Base-by-base conservation (phyloP, 2,888 invertebrate genomes). In the Drosophila atripex region DNA sequence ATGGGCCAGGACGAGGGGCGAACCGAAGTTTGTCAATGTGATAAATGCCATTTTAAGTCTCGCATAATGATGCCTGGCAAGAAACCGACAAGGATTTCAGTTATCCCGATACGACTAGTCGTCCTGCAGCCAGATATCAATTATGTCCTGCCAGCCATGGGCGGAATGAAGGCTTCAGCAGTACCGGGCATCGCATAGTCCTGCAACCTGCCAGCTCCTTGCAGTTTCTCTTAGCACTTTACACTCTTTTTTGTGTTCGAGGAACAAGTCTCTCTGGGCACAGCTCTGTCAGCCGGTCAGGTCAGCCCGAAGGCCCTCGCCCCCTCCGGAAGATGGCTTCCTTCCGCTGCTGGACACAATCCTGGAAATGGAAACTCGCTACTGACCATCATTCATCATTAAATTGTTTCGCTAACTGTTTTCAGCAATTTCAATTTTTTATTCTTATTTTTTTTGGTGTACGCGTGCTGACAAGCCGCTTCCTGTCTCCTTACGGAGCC, bases 11-110 rank as follows among this genome's bases (percentile, higher is more conserved):
- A 25, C 9, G 16, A 39, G 23, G 6, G 53, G 4, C 18, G 30
- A 46, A 28, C 58, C 3, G n/a, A 52, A 72, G 56, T 58, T 76
- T 80, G 85, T 78, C 87, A 77, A 73, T 82, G 75, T 87, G 87
- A 87, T 88, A 87, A 88, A 86, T 88, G 86, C 88, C 85, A 82
- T 87, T 87, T 88, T 88, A 87, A 87, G 85, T 87, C 86, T 75
- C 73, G 66, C 60, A 77, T 78, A 82, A 79, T 71, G 76, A 63
- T 52, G 61, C 23, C 39, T 41, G 39, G 39, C 39, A 7, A 41
- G n/a, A 16, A 39, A 39, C 16, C 16, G 11, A 9, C 4, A 25
- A n/a, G 21, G 12, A 57, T 38, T 18, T 11, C 56, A 58, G 23
- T 47, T 23, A 54, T 51, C 35, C 7, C 5, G n/a, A 2, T 25